These are phyloP conservation scores for Sarcophaga peregrina DNA, from an alignment of 1,140 invertebrate genomes.

Conservation along the genomic window DNA sequence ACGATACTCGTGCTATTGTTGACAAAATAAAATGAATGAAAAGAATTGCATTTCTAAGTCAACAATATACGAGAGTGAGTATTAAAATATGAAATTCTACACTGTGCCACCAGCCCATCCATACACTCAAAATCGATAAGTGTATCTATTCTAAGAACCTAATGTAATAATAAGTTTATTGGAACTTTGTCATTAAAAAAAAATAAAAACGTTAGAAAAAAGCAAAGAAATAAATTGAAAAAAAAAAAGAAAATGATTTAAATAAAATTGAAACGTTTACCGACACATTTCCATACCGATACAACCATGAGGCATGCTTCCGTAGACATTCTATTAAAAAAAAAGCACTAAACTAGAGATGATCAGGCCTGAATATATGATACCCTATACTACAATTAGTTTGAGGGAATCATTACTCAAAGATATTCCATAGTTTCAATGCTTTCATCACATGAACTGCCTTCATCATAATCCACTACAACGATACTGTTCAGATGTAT, in stretches of 20 bases:
- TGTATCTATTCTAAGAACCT: constrained; percentile 12
- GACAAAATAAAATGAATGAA: neutral
- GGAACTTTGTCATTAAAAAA: constrained; percentile 20
- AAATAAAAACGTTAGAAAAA: neutral
- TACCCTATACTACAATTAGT: too few species aligned
- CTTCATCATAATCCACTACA: too few species aligned
- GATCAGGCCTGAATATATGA: too few species aligned
- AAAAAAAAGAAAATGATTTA: neutral
- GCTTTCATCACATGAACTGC: too few species aligned
- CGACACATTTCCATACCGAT: neutral
- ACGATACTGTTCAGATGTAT: too few species aligned
- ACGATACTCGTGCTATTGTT: neutral
- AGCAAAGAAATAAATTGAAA: neutral
- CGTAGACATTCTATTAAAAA: too few species aligned
- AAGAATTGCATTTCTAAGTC: constrained; percentile 10
- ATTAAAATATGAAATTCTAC: constrained; percentile 17
- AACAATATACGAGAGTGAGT: neutral
- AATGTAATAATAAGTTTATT: constrained; percentile 18
- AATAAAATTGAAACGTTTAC: neutral
- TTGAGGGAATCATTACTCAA: too few species aligned
- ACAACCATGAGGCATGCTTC: too few species aligned
- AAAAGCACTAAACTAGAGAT: too few species aligned
- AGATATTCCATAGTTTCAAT: too few species aligned
- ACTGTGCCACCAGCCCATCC: neutral
- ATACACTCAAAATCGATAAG: constrained; percentile 13